Conservation (phyloP, 1,140 invertebrate genomes). For the Chrysomallon squamiferum region DNA sequence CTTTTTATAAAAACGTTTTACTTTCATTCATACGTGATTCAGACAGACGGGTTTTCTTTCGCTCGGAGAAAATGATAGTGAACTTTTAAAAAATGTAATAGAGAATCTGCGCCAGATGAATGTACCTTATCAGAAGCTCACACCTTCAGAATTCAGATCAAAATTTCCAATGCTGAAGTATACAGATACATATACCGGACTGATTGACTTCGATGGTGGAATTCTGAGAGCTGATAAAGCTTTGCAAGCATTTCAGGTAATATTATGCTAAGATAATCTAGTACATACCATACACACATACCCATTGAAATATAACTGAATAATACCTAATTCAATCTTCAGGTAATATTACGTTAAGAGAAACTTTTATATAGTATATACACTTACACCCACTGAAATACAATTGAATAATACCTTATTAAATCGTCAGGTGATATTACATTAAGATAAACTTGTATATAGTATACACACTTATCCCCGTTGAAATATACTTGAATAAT, state of each 20-base stretch:
- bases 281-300: too few species aligned
- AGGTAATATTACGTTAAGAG: too few species aligned
- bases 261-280: neutral
- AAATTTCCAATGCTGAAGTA: conserved; percentile 46
- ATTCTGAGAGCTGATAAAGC: conserved; percentile 52
- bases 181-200: conserved; percentile 21
- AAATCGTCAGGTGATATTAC: too few species aligned
- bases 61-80: conserved; percentile 12
- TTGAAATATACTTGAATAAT: too few species aligned
- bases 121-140: conserved; percentile 18
- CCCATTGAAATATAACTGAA: neutral
- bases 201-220: conserved; percentile 52
- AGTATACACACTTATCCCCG: too few species aligned
- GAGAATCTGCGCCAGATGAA: conserved; percentile 18
- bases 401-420: too few species aligned
- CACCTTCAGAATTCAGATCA: conserved; percentile 7
- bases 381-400: too few species aligned
- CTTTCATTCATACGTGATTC: neutral
- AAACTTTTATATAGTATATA: neutral
- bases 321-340: neutral
- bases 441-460: too few species aligned
- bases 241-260: conserved; percentile 53
- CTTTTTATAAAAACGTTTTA: too few species aligned
- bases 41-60: conserved; percentile 41
- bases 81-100: conserved; percentile 12